Base-by-base conservation (phyloP, 2,113 vertebrate genomes). In the Sphaerodactylus townsendi region DNA sequence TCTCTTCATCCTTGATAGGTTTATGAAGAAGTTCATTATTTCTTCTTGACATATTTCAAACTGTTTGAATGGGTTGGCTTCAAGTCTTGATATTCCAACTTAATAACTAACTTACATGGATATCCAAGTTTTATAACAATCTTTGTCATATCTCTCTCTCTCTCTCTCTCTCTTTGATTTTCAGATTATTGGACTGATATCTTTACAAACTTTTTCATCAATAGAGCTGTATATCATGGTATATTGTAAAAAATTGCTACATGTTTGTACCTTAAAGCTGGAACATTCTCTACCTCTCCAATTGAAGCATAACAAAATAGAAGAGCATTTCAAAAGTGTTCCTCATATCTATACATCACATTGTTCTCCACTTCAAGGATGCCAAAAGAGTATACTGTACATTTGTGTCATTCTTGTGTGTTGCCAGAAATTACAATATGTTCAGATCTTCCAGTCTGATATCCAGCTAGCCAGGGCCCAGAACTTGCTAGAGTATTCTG, bases 21-120 rank as follows among this genome's bases (percentile, higher is more conserved):
- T 75, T 53, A 77, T 33, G 17, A n/a, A 75, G 41, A 75, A 72
- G 28, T 33, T 10, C 15, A 68, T 76, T 77, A 83, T 68, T 69
- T 53, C 46, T 77, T 44, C 46, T 7, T 68, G 62, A 50, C 46
- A 21, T 83, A 37, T 50, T 9, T 83, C 44, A 75, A 76, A 72
- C 35, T 65, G 48, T 62, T 66, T 75, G 59, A 83, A 75, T 66
- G n/a, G 46, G 72, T 65, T 62, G 19, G 14, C 59, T 78, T 30
- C 14, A 44, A 78, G 59, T 7, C 39, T 82, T 82, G 39, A 46
- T 65, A 83, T 83, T 75, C 62, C 56, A 75, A 39, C 41, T 83
- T 83, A 33, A 30, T 83, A 76, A 39, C 15, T 23, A 77, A n/a
- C 48, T 75, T 30, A 77, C 46, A 39, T 50, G 64, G 44, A 48